Conservation (phyloP, 2,113 vertebrate species). For the Myiozetetes cayanensis region DNA sequence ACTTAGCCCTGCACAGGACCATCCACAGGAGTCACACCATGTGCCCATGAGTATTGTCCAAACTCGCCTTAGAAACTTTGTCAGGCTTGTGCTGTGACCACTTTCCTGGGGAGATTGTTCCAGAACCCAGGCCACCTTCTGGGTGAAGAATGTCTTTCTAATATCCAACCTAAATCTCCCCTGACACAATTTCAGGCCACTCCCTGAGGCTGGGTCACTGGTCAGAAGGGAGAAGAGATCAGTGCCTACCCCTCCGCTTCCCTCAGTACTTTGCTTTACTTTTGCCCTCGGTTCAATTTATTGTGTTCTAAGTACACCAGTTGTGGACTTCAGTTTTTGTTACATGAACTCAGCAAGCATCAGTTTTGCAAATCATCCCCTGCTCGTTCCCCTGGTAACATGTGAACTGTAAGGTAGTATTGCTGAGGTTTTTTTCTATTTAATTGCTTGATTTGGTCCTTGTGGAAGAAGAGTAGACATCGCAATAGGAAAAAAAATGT, state of each 20-base stretch:
- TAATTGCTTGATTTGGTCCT: not conserved
- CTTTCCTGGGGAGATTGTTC: not conserved
- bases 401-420: not conserved
- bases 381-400: not conserved
- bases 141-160: not conserved
- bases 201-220: not conserved
- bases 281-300: not conserved
- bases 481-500: not conserved
- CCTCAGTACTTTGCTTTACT: not conserved
- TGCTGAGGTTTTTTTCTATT: not conserved
- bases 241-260: not conserved
- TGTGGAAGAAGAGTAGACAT: not conserved
- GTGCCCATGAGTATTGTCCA: not conserved
- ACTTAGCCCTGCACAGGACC: not conserved
- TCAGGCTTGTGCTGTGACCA: not conserved
- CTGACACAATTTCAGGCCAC: not conserved
- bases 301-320: not conserved
- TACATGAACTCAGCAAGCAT: not conserved
- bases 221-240: too few relatives aligned
- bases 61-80: not conserved
- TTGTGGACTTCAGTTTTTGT: not conserved
- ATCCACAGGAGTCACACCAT: not conserved
- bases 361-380: not conserved
- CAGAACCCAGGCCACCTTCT: fast-evolving
- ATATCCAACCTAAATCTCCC: not conserved